Base-by-base conservation (phyloP, 2,797 vertebrate species). In the Holocentrus rufus region DNA sequence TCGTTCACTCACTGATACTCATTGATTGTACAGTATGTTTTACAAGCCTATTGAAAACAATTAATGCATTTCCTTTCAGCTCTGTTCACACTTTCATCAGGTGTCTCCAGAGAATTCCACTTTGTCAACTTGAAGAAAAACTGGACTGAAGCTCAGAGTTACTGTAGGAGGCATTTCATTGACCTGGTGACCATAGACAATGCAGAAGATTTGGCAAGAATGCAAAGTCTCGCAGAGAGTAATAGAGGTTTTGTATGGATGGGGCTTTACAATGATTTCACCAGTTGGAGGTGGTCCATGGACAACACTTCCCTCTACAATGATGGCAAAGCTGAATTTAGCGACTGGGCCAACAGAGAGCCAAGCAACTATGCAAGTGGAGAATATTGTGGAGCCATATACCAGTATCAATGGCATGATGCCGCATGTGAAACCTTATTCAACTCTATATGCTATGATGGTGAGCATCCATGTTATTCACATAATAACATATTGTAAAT, bases 181-280 rank as follows among this genome's bases (percentile, higher is more conserved):
- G 63, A 72, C 68, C 65, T 75, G 74, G 81, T 59, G 3, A 74
- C 65, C 34, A 39, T 65, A 15, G 65, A 78, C 20, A 81, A 31
- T 0, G n/a, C 0, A 42, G 72, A 79, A 14, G 62, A 79, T 6
- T 52, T 23, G 53, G 17, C 0, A 27, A 39, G 6, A 18, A 23
- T 67, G 46, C 14, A 5, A n/a, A 2, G 3, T n/a, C 25, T 62
- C 5, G 4, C 42, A 8, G 0, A n/a, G 20, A 22, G 8, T 0
- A 0, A 2, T 7, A 0, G 3, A 4, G 0, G 0, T 20, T 0
- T 2, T 1, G 11, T 3, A 53, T 76, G 20, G 68, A 68, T 76
- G 49, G 80, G 80, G 52, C 27, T 76, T 30, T n/a, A 61, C 52
- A 6, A 67, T 36, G 18, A 65, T n/a, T 1, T 10, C 10, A 36